Evolutionary conservation across 1,140 invertebrate genomes (phyloP).

Genomic region (Harlomillsia oculata): DNA sequence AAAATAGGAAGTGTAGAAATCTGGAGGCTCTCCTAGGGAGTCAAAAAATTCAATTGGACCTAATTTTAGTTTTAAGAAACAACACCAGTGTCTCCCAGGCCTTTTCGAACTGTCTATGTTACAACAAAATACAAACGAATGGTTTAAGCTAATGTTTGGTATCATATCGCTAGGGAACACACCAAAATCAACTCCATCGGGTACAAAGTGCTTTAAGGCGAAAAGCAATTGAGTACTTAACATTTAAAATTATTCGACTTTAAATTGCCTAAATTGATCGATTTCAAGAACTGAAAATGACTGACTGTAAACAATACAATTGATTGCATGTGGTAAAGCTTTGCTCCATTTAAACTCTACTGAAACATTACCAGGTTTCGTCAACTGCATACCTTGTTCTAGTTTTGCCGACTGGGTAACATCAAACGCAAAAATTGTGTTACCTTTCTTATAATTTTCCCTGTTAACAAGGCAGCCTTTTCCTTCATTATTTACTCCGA

Average conservation of each 20-base stretch:
- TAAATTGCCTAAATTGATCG: constrained; percentile 12
- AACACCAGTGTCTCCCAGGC: constrained; percentile 19
- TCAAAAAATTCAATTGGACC: constrained; percentile 21
- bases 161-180: constrained; percentile 6
- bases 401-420: not conserved
- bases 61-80: not conserved
- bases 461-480: not conserved
- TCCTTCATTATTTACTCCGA: constrained; percentile 17
- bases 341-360: constrained; percentile 16
- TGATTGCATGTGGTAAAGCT: constrained; percentile 9
- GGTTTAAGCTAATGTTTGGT: not conserved
- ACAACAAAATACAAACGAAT: constrained; percentile 8
- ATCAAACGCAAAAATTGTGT: constrained; percentile 25
- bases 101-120: constrained; percentile 1
- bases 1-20: constrained; percentile 3
- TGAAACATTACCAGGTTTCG: constrained; percentile 18
- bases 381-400: constrained; percentile 3
- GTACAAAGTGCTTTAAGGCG: not conserved
- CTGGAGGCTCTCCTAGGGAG: constrained; percentile 1
- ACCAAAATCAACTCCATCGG: not conserved
- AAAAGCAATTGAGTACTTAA: constrained; percentile 7
- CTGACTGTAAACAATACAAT: constrained; percentile 20
- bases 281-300: constrained; percentile 13
- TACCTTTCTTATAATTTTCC: not conserved
- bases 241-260: constrained; percentile 6